Base-by-base conservation (phyloP, 2,113 vertebrate species). In the Solea senegalensis region DNA sequence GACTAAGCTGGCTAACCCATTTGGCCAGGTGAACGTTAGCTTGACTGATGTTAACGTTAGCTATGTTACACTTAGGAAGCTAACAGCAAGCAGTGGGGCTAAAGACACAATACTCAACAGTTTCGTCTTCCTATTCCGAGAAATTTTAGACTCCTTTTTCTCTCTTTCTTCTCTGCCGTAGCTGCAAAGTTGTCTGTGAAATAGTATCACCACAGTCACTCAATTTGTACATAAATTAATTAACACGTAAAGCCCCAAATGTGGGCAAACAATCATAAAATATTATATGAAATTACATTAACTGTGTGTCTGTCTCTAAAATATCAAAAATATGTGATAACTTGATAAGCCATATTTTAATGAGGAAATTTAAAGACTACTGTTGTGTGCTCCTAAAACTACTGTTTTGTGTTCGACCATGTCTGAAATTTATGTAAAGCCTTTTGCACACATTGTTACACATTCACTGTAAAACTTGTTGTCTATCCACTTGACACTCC, bases 281-380 rank as follows among this genome's bases (percentile, higher is more conserved):
- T 76, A 90, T 55, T 74, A 85, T 69, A 87, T 56, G 9, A 83
- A 82, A 86, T 78, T 78, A 79, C 74, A 79, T 41, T 83, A 66
- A 81, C 65, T 85, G 82, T 87, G 86, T 87, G 85, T 90, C 80
- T 90, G 77, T 88, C 85, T 82, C 65, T 81, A 70, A 87, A 88
- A 10, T 59, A 59, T 21, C 59, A 72, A 58, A 83, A 57, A 21
- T 49, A 78, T 80, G 78, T 88, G 81, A 90, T 90, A 91, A 90
- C 88, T 85, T 76, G 83, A 92, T 89, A 94, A 94, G 94, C 94
- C 94, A 94, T 94, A 94, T 94, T 92, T 93, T 86, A 93, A 88
- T 81, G 90, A 90, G 76, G 82, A 86, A 86, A 88, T 76, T 67
- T 82, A 84, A 83, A 87, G 71, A 86, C 63, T 84, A 65, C 54